phyloP scores from a whole-genome alignment of 2,113 vertebrate species.

The Cavia aperea region DNA sequence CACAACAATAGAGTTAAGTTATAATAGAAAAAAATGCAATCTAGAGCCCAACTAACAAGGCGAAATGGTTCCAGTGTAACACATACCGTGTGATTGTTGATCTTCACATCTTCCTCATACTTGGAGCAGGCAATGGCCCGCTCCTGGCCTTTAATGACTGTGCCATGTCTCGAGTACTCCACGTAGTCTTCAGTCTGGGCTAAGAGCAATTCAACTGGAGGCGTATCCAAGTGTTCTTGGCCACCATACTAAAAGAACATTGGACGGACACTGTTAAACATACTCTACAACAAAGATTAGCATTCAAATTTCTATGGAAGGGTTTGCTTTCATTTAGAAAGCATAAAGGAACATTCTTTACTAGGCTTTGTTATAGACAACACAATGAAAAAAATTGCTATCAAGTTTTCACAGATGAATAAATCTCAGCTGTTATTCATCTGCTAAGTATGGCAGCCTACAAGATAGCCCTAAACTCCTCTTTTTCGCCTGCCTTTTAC shows the following conservation, averaged over 20 bases:
- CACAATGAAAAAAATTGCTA: neutral
- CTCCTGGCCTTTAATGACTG: conserved; percentile 94
- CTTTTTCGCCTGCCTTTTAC: neutral
- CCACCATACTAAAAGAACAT: conserved; percentile 87
- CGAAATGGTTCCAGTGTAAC: neutral
- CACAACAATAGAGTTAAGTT: neutral
- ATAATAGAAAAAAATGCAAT: neutral
- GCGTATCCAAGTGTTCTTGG: conserved; percentile 89
- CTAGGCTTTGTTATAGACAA: conserved; percentile 20
- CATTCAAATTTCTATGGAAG: neutral
- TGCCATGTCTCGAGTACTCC: conserved; percentile 96
- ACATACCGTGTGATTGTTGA: conserved; percentile 93
- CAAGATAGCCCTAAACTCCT: neutral
- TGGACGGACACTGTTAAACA: neutral
- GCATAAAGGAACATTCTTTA: neutral
- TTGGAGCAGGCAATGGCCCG: conserved; percentile 95
- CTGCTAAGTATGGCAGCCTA: neutral
- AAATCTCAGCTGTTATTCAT: neutral
- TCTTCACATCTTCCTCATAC: conserved; percentile 94
- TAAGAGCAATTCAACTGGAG: conserved; percentile 89
- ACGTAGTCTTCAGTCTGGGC: conserved; percentile 98
- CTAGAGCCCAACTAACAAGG: neutral
- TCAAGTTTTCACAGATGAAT: neutral
- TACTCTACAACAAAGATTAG: neutral
- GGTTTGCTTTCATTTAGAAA: conserved; percentile 3